Percentiles rank a stretch among this genome's conserved stretches.
phyloP scores from a whole-genome alignment of 2,888 invertebrate genomes.

The Xanthia icteritia region DNA sequence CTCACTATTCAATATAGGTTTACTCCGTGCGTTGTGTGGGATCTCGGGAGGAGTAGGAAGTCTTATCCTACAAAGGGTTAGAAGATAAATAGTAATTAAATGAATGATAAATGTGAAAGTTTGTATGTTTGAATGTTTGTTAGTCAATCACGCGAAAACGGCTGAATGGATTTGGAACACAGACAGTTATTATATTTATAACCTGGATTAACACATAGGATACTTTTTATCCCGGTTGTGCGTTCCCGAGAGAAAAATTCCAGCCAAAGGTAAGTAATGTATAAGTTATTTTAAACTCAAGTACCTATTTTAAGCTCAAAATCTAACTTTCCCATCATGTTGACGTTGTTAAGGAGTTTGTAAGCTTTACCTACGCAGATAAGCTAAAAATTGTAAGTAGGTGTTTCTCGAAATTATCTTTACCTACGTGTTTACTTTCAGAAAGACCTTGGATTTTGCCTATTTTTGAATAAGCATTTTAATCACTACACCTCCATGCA shows the following conservation, averaged over 20 bases:
- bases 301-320: background rate
- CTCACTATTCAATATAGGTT: background rate
- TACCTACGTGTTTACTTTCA: conserved; percentile 7
- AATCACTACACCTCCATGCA: background rate
- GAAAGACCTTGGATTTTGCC: background rate
- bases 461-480: background rate
- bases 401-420: background rate
- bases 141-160: background rate
- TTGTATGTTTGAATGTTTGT: background rate
- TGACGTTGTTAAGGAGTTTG: conserved; percentile 6
- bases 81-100: too few relatives aligned
- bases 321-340: background rate
- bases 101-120: too few relatives aligned
- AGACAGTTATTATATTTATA: too few relatives aligned
- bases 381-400: background rate
- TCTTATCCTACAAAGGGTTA: background rate
- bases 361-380: background rate
- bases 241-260: too few relatives aligned
- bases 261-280: background rate
- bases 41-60: background rate
- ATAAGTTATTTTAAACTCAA: conserved; percentile 1
- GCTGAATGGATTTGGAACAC: background rate
- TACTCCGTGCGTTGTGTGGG: background rate
- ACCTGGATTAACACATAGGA: too few relatives aligned
- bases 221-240: too few relatives aligned